Base-by-base conservation (phyloP, 2,113 vertebrate genomes). In the Grus americana region DNA sequence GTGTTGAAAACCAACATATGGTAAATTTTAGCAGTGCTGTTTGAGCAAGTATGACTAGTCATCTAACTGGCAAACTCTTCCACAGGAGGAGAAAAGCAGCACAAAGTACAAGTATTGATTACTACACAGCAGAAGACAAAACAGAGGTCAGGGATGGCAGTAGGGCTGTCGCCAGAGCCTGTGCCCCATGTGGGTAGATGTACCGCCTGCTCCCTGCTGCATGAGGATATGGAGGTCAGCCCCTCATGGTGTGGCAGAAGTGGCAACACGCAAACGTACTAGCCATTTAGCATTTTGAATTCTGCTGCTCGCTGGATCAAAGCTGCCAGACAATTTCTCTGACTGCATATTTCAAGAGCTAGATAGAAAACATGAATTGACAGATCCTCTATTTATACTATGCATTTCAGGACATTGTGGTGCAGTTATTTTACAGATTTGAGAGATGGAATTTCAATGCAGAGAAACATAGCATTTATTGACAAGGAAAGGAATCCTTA, bases 1-100 rank as follows among this genome's bases (percentile, higher is more conserved):
- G 70, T 91, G 94, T 32, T 95, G 85, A 97, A 97, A 97, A 88
- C 74, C 89, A 92, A 67, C 96, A 95, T 74, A 92, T 80, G 93
- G 86, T 73, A 62, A 63, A 81, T 94, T 95, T 91, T 62, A 88
- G 71, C 94, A 79, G 42, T 2, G 67, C 78, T 47, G 75, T 22
- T 85, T 23, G 44, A 94, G 87, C 23, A 80, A 94, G 62, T n/a
- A 58, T 46, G 65, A 59, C 63, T 75, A 75, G 78, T 42, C 87
- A 80, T 23, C 81, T 52, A 54, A 86, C 42, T 19, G 55, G 78
- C 63, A 88, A 80, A 36, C 42, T 66, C 86, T 90, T 62, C 42
- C 79, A 80, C 66, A 62, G 63, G 24, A 88, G 47, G 70, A 61
- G 34, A 50, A 54, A 73, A 75, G 19, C 44, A 20, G 58, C 21